These are phyloP conservation scores for Xiphophorus hellerii DNA, from an alignment of 2,113 vertebrate species.

Conservation along the genomic window DNA sequence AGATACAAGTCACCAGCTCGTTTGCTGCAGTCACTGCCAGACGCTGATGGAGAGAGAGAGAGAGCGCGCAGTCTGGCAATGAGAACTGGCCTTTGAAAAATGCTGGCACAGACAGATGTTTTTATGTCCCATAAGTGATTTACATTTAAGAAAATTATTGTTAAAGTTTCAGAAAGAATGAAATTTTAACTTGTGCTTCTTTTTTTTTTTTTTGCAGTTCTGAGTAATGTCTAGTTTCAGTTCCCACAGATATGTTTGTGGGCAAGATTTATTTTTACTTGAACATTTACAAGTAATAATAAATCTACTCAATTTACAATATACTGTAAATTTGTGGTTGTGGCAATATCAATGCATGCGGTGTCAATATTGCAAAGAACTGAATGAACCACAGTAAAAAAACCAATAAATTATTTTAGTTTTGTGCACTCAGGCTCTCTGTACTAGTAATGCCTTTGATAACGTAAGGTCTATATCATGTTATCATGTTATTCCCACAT, in stretches of 20 bases:
- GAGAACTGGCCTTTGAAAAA: constrained; percentile 36
- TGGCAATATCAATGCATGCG: too few species aligned
- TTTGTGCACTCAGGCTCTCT: too few species aligned
- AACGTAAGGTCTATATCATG: too few species aligned
- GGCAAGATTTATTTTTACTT: not conserved
- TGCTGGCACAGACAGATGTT: constrained; percentile 32
- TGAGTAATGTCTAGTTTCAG: too few species aligned
- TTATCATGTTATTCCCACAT: too few species aligned
- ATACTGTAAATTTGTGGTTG: too few species aligned
- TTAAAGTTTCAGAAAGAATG: not conserved
- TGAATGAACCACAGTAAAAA: too few species aligned
- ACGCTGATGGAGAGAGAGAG: constrained; percentile 59
- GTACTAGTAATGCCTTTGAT: too few species aligned
- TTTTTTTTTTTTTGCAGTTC: too few species aligned
- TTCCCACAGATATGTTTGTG: not conserved
- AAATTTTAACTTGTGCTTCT: not conserved
- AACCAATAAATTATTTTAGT: too few species aligned
- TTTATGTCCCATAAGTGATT: constrained; percentile 10
- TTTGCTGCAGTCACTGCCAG: constrained; percentile 58
- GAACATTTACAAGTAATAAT: not conserved
- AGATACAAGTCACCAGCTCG: constrained; percentile 64
- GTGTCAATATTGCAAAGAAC: too few species aligned
- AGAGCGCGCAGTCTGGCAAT: constrained; percentile 57
- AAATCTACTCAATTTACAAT: not conserved
- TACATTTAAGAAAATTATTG: not conserved